Base-by-base conservation (phyloP, 2,797 vertebrate species). In the Alectoris magna region DNA sequence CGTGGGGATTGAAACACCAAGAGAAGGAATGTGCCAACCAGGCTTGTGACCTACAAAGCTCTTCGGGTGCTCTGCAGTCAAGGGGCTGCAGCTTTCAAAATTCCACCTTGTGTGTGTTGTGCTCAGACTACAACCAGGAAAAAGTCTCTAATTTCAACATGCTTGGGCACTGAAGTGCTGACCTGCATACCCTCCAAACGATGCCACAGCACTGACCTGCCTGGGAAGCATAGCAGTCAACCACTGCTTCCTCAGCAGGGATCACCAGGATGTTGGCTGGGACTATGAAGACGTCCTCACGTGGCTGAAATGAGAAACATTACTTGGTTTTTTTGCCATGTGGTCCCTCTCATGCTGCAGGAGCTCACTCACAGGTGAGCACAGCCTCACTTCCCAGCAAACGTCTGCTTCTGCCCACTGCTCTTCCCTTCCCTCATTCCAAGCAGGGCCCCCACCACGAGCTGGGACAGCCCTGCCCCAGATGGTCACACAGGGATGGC, bases 211-310 rank as follows among this genome's bases (percentile, higher is more conserved):
- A 92, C 92, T 67, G 46, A 95, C 92, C 94, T 87, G 81, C 58
- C 51, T 34, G 74, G 24, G 86, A 70, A 74, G 75, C 75, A 43
- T 69, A 18, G 2, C 62, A 66, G 56, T 29, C 9, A 41, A 11
- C 49, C 8, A 9, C 19, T 11, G 16, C 41, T 64, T 94, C 78
- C 39, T 95, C 90, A 17, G 70, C 36, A 69, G 81, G 55, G 51
- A 96, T 91, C 51, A 96, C 36, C 75, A 96, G 72, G 24, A 43
- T 2, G 1, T 63, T 48, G 49, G 73, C 88, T 1, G 76, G 79
- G 14, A 96, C 90, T 13, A 7, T 3, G 59, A 96, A 96, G 88
- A 74, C 0, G 0, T 75, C 55, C 51, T 75, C 82, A 1, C 49
- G 27, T 9, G 3, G 31, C 94, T 95, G 92, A 55, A 93, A 89